Evolutionary conservation across 2,888 invertebrate genomes (phyloP), one percentile per base, ranked within the genome.

Genomic region (Tyria jacobaeae): DNA sequence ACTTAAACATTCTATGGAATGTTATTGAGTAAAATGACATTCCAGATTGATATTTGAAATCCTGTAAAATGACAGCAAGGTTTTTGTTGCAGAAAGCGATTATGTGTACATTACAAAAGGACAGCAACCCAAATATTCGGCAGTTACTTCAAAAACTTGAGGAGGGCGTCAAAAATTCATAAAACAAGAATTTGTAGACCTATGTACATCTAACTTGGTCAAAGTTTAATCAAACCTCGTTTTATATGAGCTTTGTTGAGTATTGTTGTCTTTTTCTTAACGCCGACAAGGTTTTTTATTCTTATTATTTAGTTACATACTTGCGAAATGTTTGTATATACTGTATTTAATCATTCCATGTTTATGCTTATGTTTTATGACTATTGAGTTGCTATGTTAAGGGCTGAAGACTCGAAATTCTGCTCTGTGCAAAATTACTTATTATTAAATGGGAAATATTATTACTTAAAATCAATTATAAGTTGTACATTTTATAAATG

Each of bases 41-140:
- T 7, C 3, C n/a, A 9, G 7, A 31, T 31, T 7, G 7, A 31
- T 6, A 9, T 50, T n/a, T 34, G 17, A 17, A 17, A 14, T 27
- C 1, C 12, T 17, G n/a, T 9, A 12, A 50, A 9, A 34, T 31
- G 0, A 14, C 41, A 25, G 17, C 15, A n/a, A 17, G 55, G 14
- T 24, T 66, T 75, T 85, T 82, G 62, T 90, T 89, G 60, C 89
- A 92, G 92, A 89, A 83, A 76, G 64, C 88, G 41, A 84, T 92
- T 68, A 66, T 91, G 62, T 70, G 81, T 21, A 75, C 82, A 1
- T 71, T 93, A 63, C 82, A 88, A 70, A 80, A 80, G 6, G 87
- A 88, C 58, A 71, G 66, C 14, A 82, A 75, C 60, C 79, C 83
- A 12, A 80, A 76, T 15, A 78, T 80, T 59, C 85, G 75, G 53